Conservation (phyloP, 1,140 invertebrate species). For the Drosophila ercepeae region DNA sequence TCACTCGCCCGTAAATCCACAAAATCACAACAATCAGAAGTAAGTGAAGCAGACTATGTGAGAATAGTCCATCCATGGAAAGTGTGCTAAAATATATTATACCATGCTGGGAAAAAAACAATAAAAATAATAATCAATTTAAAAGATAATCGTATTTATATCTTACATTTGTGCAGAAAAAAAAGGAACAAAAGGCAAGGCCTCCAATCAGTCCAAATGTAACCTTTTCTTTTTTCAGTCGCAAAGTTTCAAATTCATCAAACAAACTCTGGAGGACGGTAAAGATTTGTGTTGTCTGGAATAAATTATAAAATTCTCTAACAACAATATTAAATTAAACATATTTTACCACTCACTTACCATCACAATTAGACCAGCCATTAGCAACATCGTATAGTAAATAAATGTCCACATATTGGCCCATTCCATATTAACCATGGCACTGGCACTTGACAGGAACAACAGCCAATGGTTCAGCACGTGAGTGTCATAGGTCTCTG, state of each 20-base stretch:
- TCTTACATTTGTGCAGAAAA: slow-evolving; percentile 70
- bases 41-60: slow-evolving; percentile 89
- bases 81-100: slow-evolving; percentile 46
- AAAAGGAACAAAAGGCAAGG: slow-evolving; percentile 37
- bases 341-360: slow-evolving; percentile 14
- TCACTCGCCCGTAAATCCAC: slow-evolving; percentile 91
- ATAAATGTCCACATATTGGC: slow-evolving; percentile 62
- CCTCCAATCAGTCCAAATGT: slow-evolving; percentile 50
- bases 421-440: slow-evolving; percentile 27
- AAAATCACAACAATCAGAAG: slow-evolving; percentile 89
- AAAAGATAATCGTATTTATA: too few relatives aligned
- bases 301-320: not conserved
- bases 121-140: not conserved
- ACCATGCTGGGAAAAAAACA: slow-evolving; percentile 44
- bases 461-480: slow-evolving; percentile 49
- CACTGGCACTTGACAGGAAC: slow-evolving; percentile 58
- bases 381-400: slow-evolving; percentile 59
- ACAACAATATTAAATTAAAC: not conserved
- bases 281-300: slow-evolving; percentile 60
- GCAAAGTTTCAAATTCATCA: slow-evolving; percentile 67
- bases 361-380: slow-evolving; percentile 52
- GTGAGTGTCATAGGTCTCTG: not conserved
- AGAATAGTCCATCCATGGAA: slow-evolving; percentile 86
- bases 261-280: slow-evolving; percentile 56
- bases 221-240: slow-evolving; percentile 42